Evolutionary conservation across 2,888 invertebrate species (phyloP), one percentile per base, ranked within the genome.

Genomic region (Chrysotoxum bicinctum): DNA sequence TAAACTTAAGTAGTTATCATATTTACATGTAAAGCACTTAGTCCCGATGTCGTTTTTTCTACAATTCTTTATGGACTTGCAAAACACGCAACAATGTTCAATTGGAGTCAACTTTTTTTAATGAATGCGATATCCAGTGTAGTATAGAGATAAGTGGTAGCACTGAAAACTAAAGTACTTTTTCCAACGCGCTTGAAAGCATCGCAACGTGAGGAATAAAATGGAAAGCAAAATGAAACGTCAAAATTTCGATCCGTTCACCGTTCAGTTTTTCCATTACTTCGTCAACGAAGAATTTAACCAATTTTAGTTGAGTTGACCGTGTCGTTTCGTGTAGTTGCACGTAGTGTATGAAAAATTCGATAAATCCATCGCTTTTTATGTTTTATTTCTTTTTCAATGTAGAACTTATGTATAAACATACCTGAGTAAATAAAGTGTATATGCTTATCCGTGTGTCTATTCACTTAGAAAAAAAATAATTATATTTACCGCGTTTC

Each of bases 261-360:
- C 12, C 14, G 12, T 37, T 1, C 1, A n/a, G 14, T 43, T 35
- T 10, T 70, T 43, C 16, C 43, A 40, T 12, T 2, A n/a, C 40
- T 7, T 2, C 26, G 19, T 9, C 3, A 19, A 43, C 43, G 37
- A 3, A 1, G 12, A 48, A 48, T 5, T 9, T 21, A 56, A 56
- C 30, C 32, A 58, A 58, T 21, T 58, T 81, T 54, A 86, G 81
- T 86, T 86, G 82, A 86, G 78, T 82, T 86, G 74, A 81, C 74
- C 82, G 86, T 86, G 77, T 82, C 64, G 81, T 86, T 78, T 14
- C 58, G 78, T 81, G 66, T 81, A 60, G 77, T 82, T 86, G 86
- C 56, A 85, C 85, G 73, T 81, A 76, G 76, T 80, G 35, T 26
- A 45, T 64, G 37, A 64, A 30, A 16, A 66, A 66, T 48, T 66